These are phyloP conservation scores for Acleris sparsana DNA, from an alignment of 2,888 invertebrate species.

Conservation along the genomic window DNA sequence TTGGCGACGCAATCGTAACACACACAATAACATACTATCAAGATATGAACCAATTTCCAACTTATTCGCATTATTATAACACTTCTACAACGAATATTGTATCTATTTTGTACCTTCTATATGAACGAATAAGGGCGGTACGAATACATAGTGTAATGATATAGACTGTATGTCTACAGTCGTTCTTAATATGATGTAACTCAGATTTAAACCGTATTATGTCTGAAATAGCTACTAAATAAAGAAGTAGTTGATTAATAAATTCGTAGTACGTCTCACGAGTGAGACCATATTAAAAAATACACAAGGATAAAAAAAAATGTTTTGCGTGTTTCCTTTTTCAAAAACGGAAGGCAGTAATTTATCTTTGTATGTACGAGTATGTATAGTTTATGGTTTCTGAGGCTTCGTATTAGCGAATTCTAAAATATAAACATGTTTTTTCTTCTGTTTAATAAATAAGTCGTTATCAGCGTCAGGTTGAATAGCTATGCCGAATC, in stretches of 20 bases:
- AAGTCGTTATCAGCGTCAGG: too few relatives aligned
- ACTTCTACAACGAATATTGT: conserved; percentile 4
- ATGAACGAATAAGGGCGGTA: background rate
- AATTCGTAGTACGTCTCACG: conserved; percentile 42
- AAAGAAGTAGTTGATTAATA: conserved; percentile 39
- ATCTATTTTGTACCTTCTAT: background rate
- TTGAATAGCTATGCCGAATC: too few relatives aligned
- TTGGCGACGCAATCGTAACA: conserved; percentile 10
- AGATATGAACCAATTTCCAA: conserved; percentile 31
- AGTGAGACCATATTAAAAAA: too few relatives aligned
- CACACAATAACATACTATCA: conserved; percentile 25
- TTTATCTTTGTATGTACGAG: too few relatives aligned
- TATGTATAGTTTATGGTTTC: too few relatives aligned
- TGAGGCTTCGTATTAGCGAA: too few relatives aligned
- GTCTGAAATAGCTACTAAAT: conserved; percentile 58
- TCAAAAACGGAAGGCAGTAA: too few relatives aligned
- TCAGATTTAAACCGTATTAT: conserved; percentile 43
- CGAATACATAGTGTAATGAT: conserved; percentile 1
- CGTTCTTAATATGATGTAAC: conserved; percentile 42
- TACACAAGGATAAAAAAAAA: too few relatives aligned
- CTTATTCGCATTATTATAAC: conserved; percentile 14
- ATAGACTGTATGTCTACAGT: conserved; percentile 12
- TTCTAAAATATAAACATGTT: too few relatives aligned
- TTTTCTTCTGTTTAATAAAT: too few relatives aligned
- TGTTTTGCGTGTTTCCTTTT: too few relatives aligned